Evolutionary conservation across 2,113 vertebrate genomes (phyloP).

Genomic region (Coptodon rendalli): DNA sequence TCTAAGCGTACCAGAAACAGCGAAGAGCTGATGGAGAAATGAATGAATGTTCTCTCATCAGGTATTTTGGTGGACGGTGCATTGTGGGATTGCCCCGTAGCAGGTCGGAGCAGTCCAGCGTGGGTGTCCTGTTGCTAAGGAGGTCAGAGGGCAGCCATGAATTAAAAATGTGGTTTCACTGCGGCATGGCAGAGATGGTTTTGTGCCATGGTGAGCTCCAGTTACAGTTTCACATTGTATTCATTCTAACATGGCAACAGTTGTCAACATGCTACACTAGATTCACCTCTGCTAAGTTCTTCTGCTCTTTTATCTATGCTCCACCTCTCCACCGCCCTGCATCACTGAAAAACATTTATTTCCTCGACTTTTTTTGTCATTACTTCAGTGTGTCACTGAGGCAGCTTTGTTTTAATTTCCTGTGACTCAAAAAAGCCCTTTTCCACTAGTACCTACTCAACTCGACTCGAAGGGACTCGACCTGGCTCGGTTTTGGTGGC

Average conservation of each 20-base stretch:
- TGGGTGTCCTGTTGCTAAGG: constrained; percentile 15
- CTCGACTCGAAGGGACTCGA: background rate
- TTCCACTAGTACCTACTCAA: background rate
- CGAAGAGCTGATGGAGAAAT: background rate
- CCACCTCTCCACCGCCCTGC: background rate
- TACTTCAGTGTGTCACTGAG: background rate
- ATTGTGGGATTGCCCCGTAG: background rate
- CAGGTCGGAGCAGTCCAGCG: background rate
- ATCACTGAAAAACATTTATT: background rate
- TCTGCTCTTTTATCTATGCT: background rate
- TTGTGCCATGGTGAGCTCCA: background rate
- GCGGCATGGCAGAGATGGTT: background rate
- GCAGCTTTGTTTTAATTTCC: background rate
- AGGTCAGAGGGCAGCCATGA: constrained; percentile 42
- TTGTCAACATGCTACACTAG: background rate
- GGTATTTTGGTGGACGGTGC: background rate
- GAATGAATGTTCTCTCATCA: background rate
- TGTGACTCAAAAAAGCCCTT: background rate
- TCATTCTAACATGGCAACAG: background rate
- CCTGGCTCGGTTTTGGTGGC: background rate
- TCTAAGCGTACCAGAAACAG: background rate
- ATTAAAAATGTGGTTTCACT: constrained; percentile 37
- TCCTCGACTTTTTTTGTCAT: background rate
- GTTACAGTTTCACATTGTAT: constrained; percentile 20
- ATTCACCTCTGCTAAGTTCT: background rate